phyloP scores from a whole-genome alignment of 2,113 vertebrate species.

The Australoheros scitulus region DNA sequence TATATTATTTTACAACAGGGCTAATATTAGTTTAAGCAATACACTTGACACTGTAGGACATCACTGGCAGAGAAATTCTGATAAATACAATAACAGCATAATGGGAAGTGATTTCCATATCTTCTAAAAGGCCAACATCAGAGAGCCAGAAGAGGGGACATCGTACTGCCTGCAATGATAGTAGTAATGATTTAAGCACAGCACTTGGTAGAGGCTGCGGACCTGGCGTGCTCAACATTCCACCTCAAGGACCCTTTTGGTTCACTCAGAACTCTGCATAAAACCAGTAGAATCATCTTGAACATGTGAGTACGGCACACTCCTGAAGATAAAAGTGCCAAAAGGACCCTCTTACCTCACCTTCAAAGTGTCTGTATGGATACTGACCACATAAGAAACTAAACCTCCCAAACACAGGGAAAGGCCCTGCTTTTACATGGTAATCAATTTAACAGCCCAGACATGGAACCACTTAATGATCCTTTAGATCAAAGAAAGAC shows the following conservation, averaged over 20 bases:
- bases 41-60: not conserved
- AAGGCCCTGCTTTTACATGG: not conserved
- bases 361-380: not conserved
- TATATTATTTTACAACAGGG: not conserved
- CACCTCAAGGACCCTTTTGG: not conserved
- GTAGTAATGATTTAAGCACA: too few relatives aligned
- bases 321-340: not conserved
- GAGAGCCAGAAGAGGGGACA: too few relatives aligned
- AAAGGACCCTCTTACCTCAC: not conserved
- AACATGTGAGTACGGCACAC: not conserved
- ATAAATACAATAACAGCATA: not conserved
- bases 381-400: not conserved
- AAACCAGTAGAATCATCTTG: not conserved
- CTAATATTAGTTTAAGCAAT: constrained; percentile 6
- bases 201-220: not conserved
- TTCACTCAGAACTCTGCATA: not conserved
- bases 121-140: not conserved
- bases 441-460: constrained; percentile 7
- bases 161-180: too few relatives aligned
- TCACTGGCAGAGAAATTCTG: not conserved
- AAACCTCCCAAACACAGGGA: not conserved
- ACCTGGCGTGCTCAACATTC: not conserved
- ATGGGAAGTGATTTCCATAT: not conserved
- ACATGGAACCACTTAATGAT: constrained; percentile 6
- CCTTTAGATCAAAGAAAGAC: constrained; percentile 6